phyloP scores from a whole-genome alignment of 2,113 vertebrate species.

The Cheilinus undulatus region DNA sequence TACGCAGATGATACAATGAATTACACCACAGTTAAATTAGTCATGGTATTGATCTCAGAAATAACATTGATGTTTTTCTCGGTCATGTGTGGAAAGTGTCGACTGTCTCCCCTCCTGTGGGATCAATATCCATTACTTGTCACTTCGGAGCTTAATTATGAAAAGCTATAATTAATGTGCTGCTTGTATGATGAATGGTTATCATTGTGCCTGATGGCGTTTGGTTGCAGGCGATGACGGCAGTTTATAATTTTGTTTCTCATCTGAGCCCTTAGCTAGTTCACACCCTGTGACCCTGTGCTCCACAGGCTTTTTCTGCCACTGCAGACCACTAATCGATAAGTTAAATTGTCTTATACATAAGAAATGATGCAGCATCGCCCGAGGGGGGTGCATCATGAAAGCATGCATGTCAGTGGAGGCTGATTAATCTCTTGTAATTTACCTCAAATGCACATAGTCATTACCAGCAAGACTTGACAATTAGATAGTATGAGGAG shows the following conservation, averaged over 20 bases:
- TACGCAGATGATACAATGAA: background rate
- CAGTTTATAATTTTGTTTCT: slow-evolving; percentile 43
- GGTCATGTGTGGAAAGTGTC: slow-evolving; percentile 3
- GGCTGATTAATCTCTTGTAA: slow-evolving; percentile 16
- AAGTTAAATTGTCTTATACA: slow-evolving; percentile 49
- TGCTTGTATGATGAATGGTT: slow-evolving; percentile 58
- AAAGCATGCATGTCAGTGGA: slow-evolving; percentile 16
- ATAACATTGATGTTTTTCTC: slow-evolving; percentile 17
- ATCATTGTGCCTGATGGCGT: slow-evolving; percentile 30
- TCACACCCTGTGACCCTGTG: slow-evolving; percentile 42
- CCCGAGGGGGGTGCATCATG: slow-evolving; percentile 45
- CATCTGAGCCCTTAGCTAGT: slow-evolving; percentile 40
- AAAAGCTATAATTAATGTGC: slow-evolving; percentile 64
- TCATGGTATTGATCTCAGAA: slow-evolving; percentile 14
- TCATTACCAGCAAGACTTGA: background rate
- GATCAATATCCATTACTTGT: slow-evolving; percentile 63
- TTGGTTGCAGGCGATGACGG: slow-evolving; percentile 8
- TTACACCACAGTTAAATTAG: background rate
- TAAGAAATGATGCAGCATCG: slow-evolving; percentile 41
- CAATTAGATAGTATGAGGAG: background rate
- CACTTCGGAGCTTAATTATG: slow-evolving; percentile 60
- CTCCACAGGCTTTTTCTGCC: background rate
- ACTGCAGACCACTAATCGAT: slow-evolving; percentile 60
- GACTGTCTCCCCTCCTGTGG: background rate
- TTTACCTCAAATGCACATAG: background rate